Evolutionary conservation across 2,888 invertebrate species (phyloP), one percentile per base, ranked within the genome.

Genomic region (Sphecodes monilicornis): DNA sequence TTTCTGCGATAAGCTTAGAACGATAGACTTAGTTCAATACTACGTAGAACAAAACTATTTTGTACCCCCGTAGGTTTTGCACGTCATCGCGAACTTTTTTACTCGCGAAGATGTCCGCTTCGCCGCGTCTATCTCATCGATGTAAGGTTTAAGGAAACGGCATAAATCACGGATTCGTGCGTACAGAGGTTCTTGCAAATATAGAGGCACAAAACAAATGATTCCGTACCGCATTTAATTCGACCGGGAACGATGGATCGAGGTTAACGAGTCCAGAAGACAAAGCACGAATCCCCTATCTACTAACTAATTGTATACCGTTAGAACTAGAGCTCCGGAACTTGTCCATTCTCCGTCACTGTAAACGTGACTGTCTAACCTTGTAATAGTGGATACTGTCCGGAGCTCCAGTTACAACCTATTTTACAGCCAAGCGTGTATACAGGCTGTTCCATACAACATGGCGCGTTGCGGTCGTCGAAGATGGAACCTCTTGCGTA

Each of bases 361-460:
- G 66, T 66, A 22, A 66, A 66, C 18, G 64, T 64, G 29, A 32
- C 29, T 6, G 32, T 64, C 29, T 32, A 22, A 32, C 16, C 18
- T 29, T 50, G n/a, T n/a, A 50, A 50, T 3, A 66, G 18, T 18
- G 36, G 36, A 66, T 22, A 22, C 11, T 32, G 22, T 36, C 36
- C 22, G 66, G 66, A 66, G 66, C 66, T 36, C 22, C 36, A 36
- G 66, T 68, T 72, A 82, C 73, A 76, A 75, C 60, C 81, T 85
- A 82, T 80, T 86, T 84, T 78, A 81, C 76, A 80, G 86, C 76
- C 70, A 78, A 74, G 68, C 78, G 54, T 78, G 80, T 71, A 74
- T 78, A 39, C 68, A 68, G 39, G n/a, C 22, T n/a, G 68, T 39
- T 39, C 39, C 68, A 39, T 39, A 6, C 6, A 66, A 66, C 10